phyloP scores from a whole-genome alignment of 2,113 vertebrate species.

The Podiceps cristatus region DNA sequence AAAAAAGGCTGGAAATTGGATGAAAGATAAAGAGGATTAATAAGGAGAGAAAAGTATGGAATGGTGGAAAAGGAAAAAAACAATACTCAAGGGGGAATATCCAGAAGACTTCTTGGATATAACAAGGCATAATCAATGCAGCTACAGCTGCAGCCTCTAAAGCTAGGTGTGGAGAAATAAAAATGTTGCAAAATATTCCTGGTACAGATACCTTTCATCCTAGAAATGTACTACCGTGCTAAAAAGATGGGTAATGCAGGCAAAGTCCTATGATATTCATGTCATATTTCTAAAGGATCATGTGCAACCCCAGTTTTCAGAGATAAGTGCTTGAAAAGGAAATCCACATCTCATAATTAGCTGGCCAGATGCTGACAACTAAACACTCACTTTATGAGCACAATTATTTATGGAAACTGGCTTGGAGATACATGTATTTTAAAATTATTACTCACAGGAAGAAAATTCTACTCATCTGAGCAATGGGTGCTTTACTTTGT shows the following conservation, averaged over 20 bases:
- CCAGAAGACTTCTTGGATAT: neutral
- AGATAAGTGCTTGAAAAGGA: neutral
- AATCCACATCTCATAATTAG: neutral
- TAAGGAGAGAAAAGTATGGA: neutral
- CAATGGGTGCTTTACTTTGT: neutral
- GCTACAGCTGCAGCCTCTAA: neutral
- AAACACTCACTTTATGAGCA: neutral
- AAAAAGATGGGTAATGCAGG: neutral
- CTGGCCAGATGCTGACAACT: neutral
- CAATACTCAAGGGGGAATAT: neutral
- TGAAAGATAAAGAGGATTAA: neutral
- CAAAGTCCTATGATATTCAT: neutral
- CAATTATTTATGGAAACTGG: neutral
- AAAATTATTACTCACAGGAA: neutral
- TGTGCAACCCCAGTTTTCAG: neutral
- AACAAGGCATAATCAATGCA: neutral
- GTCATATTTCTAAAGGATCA: neutral
- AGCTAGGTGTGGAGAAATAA: neutral
- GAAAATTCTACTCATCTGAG: neutral
- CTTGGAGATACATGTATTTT: neutral
- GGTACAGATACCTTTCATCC: neutral
- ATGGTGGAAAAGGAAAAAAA: neutral
- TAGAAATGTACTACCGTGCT: neutral
- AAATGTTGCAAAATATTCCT: neutral
- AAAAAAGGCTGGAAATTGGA: neutral